Conservation (phyloP, 1,140 invertebrate species). For the Neodiprion lecontei region DNA sequence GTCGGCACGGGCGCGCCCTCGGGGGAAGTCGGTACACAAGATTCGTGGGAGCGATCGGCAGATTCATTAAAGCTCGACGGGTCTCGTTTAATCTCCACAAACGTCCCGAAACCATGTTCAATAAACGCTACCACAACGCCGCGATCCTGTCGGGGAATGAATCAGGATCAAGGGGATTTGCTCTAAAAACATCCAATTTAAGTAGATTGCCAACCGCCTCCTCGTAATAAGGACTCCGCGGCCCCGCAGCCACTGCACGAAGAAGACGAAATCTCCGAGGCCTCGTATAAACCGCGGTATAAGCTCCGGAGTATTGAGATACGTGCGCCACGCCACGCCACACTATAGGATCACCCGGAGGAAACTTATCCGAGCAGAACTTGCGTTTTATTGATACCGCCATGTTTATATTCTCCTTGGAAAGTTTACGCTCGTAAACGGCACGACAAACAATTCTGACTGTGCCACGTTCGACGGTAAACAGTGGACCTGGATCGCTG, state of each 20-base stretch:
- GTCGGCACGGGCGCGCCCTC: neutral
- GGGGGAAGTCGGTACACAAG: constrained; percentile 1
- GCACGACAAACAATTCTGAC: constrained; percentile 1
- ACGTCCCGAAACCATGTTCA: constrained; percentile 49
- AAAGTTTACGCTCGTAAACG: neutral
- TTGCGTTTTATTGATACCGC: neutral
- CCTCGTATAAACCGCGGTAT: neutral
- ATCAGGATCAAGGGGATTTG: constrained; percentile 40
- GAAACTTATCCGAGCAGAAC: neutral
- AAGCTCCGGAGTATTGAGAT: neutral
- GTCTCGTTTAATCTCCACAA: constrained; percentile 47
- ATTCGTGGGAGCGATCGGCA: neutral
- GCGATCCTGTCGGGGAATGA: constrained; percentile 39
- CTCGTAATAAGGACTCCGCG: constrained; percentile 4
- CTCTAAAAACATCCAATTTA: constrained; percentile 41
- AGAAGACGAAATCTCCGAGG: neutral
- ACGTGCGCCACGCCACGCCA: neutral
- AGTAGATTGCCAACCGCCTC: constrained; percentile 39
- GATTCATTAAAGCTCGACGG: constrained; percentile 47
- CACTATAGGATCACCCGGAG: neutral
- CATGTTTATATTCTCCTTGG: neutral
- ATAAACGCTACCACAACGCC: constrained; percentile 48
- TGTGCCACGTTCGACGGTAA: too few species aligned
- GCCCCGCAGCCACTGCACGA: neutral
- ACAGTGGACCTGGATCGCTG: neutral